phyloP scores from a whole-genome alignment of 1,140 invertebrate genomes.

The Araneus ventricosus region DNA sequence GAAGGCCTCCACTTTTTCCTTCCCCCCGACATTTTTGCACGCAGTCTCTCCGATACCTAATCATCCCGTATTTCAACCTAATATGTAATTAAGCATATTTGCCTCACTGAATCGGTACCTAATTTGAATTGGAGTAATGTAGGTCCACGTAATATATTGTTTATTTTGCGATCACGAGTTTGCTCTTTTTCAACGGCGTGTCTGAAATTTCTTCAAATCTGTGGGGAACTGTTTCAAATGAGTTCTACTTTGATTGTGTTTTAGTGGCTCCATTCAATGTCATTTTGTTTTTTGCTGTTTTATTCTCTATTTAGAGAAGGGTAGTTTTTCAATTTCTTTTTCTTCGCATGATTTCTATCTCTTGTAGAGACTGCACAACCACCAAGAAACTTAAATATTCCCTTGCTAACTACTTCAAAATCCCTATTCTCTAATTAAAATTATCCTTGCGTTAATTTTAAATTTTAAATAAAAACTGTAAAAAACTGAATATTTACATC shows the following conservation, averaged over 20 bases:
- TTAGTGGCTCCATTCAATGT: not conserved
- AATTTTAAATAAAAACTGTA: no score
- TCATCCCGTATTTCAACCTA: conserved; percentile 58
- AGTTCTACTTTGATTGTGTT: conserved; percentile 5
- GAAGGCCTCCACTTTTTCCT: conserved; percentile 45
- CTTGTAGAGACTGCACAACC: no score
- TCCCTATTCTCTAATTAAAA: no score
- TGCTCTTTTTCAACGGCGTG: conserved; percentile 59
- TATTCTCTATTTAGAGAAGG: not conserved
- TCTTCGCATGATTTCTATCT: no score
- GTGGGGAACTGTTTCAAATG: not conserved
- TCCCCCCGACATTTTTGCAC: conserved; percentile 44
- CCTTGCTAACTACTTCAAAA: no score
- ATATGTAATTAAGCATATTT: conserved; percentile 71
- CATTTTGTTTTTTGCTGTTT: not conserved
- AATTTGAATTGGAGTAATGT: conserved; percentile 63
- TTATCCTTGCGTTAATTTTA: no score
- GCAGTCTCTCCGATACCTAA: conserved; percentile 22
- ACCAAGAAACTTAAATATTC: no score
- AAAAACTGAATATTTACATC: no score
- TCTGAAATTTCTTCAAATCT: conserved; percentile 16
- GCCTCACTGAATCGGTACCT: conserved; percentile 52
- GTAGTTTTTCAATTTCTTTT: not conserved
- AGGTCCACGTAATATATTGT: conserved; percentile 46
- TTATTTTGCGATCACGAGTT: conserved; percentile 58